Conservation (phyloP, 2,113 vertebrate genomes). For the Harpagus bidentatus region DNA sequence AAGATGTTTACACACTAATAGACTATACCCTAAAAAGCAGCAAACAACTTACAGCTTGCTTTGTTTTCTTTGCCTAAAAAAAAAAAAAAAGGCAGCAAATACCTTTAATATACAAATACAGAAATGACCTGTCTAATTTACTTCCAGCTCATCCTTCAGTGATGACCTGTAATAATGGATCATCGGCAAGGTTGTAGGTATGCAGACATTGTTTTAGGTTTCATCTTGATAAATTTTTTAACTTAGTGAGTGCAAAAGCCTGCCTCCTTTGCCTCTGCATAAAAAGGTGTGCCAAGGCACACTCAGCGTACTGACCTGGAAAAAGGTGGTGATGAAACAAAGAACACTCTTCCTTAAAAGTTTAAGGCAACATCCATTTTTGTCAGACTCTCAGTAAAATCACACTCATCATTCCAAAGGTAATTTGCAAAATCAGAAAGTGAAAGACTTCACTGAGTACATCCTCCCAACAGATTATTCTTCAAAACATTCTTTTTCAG, state of each 20-base stretch:
- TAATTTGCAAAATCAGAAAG: background rate
- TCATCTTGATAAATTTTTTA: background rate
- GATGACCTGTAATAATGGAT: background rate
- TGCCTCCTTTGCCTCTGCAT: background rate
- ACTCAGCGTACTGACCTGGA: background rate
- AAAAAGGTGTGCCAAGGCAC: background rate
- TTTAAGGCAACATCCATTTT: background rate
- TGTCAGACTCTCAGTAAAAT: background rate
- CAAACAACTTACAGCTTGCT: background rate
- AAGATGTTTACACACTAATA: constrained; percentile 7
- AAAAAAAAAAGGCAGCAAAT: background rate
- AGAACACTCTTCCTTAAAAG: background rate
- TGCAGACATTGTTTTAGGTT: background rate
- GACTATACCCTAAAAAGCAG: background rate
- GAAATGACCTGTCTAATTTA: background rate
- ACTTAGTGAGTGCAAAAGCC: background rate
- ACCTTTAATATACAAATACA: background rate
- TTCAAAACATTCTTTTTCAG: background rate
- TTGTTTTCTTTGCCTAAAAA: background rate
- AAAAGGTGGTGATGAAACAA: background rate
- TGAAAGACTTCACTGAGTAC: background rate
- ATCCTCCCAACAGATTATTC: background rate
- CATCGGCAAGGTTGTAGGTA: background rate
- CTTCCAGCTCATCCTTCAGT: background rate
- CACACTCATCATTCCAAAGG: background rate